These are phyloP conservation scores for Spilosoma lubricipeda DNA, from an alignment of 2,888 invertebrate species.

Conservation along the genomic window DNA sequence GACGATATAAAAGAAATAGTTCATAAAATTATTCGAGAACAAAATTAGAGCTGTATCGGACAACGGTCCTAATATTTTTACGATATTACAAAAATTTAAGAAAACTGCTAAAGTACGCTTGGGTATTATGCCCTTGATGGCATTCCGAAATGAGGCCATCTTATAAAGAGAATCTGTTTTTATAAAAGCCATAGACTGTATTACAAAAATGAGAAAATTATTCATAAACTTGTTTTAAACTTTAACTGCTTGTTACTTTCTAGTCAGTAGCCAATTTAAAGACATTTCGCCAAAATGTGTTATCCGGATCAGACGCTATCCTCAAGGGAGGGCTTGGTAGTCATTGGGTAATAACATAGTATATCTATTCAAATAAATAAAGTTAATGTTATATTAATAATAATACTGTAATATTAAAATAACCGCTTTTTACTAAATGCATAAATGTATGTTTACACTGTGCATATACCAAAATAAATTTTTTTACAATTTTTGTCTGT, in stretches of 20 bases:
- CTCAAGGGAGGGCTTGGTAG: too few relatives aligned
- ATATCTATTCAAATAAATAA: too few relatives aligned
- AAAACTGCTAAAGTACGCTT: not conserved
- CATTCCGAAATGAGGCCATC: conserved; percentile 10
- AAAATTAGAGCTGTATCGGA: conserved; percentile 1
- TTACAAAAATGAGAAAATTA: not conserved
- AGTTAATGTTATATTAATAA: too few relatives aligned
- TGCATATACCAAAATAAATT: too few relatives aligned
- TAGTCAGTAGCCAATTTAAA: not conserved
- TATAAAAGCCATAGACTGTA: not conserved
- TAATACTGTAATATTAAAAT: too few relatives aligned
- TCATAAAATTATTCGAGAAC: not conserved
- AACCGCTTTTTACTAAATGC: too few relatives aligned
- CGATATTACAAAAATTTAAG: conserved; percentile 8
- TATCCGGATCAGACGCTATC: not conserved
- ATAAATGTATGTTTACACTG: too few relatives aligned
- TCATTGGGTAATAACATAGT: too few relatives aligned
- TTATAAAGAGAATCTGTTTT: not conserved
- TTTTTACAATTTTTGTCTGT: too few relatives aligned
- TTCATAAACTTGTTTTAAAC: not conserved
- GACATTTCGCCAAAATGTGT: not conserved
- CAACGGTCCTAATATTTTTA: conserved; percentile 9
- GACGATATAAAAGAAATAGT: not conserved
- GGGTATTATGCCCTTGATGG: conserved; percentile 14
- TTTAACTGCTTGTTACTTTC: not conserved